Percentiles rank a stretch among this genome's conserved stretches.
Conservation (phyloP, 1,140 invertebrate species). For the Anoplophora glabripennis region DNA sequence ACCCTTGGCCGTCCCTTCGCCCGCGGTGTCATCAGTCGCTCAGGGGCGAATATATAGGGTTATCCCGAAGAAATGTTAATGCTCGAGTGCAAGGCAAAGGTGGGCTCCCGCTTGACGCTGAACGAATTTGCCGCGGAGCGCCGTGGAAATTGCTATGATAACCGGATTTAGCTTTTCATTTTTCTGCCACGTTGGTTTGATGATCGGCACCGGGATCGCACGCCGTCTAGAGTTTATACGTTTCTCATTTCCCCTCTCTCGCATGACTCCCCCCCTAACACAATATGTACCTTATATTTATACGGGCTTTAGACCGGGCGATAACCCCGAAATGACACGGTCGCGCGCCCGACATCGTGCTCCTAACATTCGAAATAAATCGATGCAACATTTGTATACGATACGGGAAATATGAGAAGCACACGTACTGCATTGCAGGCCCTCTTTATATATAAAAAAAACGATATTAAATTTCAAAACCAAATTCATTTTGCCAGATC, state of each 20-base stretch:
- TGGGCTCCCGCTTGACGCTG: conserved; percentile 24
- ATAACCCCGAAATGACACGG: too few species aligned
- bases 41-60: background rate
- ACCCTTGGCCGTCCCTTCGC: too few species aligned
- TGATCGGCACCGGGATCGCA: conserved; percentile 41
- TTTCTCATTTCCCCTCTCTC: conserved; percentile 46
- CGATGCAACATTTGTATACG: too few species aligned
- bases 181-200: conserved; percentile 51
- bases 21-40: background rate
- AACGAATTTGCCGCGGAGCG: conserved; percentile 39
- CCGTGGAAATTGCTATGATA: conserved; percentile 51
- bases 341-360: too few species aligned
- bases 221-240: conserved; percentile 37
- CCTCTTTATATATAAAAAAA: too few species aligned
- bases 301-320: too few species aligned
- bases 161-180: conserved; percentile 54
- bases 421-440: too few species aligned
- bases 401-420: too few species aligned
- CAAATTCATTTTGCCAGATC: too few species aligned
- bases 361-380: too few species aligned
- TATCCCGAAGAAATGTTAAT: conserved; percentile 22
- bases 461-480: too few species aligned
- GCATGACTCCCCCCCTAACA: conserved; percentile 39
- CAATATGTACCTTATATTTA: conserved; percentile 18
- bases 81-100: conserved; percentile 32